Percentiles rank a stretch among this genome's conserved stretches.
Evolutionary conservation across 2,113 vertebrate species (phyloP).

Genomic region (Xenus cinereus): DNA sequence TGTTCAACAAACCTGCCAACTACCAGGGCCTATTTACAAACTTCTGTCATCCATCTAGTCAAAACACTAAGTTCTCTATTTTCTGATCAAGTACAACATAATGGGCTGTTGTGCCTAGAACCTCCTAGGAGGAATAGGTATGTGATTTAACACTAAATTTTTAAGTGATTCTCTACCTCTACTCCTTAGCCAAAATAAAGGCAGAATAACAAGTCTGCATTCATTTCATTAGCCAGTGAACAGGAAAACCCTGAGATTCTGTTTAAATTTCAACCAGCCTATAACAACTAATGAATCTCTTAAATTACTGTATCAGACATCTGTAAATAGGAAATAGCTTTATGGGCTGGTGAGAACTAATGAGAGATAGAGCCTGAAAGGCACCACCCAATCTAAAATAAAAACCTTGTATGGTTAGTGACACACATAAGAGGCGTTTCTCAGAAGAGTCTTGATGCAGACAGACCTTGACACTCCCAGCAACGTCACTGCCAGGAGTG

Average conservation of each 20-base stretch:
- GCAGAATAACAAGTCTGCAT: not conserved
- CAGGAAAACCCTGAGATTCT: not conserved
- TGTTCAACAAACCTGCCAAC: not conserved
- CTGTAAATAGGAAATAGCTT: not conserved
- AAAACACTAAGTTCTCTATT: not conserved
- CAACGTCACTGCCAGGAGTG: not conserved
- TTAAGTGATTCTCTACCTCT: not conserved
- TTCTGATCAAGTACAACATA: not conserved
- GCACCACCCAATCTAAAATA: not conserved
- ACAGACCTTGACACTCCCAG: not conserved
- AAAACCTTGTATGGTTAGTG: not conserved
- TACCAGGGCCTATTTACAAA: not conserved
- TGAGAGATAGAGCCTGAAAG: not conserved
- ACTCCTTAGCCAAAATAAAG: not conserved
- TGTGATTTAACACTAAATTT: not conserved
- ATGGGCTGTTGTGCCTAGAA: not conserved
- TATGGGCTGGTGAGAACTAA: not conserved
- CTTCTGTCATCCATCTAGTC: not conserved
- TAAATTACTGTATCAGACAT: not conserved
- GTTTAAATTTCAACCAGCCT: not conserved
- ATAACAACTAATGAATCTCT: not conserved
- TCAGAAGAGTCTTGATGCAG: not conserved
- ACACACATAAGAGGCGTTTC: not conserved
- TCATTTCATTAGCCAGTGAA: not conserved
- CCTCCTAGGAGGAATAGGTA: not conserved